Conservation (phyloP, 53 echinoderm and acorn worm genomes). For the Arbacia lixula region DNA sequence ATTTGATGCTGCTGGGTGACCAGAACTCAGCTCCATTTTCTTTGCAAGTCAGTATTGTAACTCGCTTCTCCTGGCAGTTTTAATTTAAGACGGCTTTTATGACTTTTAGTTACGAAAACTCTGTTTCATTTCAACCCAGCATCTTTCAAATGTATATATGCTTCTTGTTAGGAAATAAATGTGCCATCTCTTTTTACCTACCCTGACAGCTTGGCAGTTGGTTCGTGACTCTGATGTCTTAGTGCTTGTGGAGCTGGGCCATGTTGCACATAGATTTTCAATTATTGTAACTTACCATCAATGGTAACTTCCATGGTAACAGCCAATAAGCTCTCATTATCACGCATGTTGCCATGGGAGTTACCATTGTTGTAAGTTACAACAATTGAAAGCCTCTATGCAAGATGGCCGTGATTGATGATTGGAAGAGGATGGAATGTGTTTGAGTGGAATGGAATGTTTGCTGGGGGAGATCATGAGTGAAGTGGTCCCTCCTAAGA, state of each 20-base stretch:
- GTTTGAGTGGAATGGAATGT: neutral
- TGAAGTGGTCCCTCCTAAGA: too few species aligned
- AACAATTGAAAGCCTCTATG: neutral
- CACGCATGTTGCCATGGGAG: too few species aligned
- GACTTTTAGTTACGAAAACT: neutral
- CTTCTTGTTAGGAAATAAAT: constrained; percentile 91
- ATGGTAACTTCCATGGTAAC: too few species aligned
- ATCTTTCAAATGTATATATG: constrained; percentile 95
- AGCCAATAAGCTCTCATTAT: too few species aligned
- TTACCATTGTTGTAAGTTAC: too few species aligned
- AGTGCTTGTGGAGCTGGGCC: neutral
- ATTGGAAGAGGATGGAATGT: neutral
- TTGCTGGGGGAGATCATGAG: neutral
- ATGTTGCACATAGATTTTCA: too few species aligned
- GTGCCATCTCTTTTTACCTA: constrained; percentile 93
- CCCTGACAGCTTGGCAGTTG: constrained; percentile 58
- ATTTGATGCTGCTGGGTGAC: too few species aligned
- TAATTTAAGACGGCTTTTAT: too few species aligned
- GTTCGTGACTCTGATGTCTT: neutral
- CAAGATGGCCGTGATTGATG: neutral
- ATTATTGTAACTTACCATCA: too few species aligned
- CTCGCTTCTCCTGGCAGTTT: too few species aligned
- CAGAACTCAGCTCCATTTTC: too few species aligned
- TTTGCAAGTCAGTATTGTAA: too few species aligned
- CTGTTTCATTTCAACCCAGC: constrained; percentile 73